These are phyloP conservation scores for Enteromius anoplus DNA, from an alignment of 2,797 vertebrate genomes.

Conservation along the genomic window DNA sequence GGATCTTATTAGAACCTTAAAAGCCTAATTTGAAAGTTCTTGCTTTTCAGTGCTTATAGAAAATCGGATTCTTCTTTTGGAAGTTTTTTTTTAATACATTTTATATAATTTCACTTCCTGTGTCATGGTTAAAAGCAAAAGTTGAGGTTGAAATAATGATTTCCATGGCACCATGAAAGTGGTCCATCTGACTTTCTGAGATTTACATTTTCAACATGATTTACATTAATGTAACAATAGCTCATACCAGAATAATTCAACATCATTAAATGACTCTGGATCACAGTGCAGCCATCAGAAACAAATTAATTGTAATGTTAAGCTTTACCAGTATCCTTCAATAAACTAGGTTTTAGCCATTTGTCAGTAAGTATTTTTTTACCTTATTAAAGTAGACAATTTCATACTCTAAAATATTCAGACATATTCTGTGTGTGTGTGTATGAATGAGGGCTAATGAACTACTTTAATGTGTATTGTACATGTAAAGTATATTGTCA, in stretches of 20 bases:
- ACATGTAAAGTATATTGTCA: neutral
- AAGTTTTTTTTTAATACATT: neutral
- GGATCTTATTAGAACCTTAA: neutral
- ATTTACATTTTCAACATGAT: neutral
- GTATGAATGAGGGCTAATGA: too few species aligned
- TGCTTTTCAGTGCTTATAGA: neutral
- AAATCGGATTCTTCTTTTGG: neutral
- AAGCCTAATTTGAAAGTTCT: neutral
- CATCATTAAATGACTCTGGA: too few species aligned
- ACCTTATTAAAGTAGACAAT: too few species aligned
- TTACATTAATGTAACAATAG: neutral
- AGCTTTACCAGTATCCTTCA: neutral
- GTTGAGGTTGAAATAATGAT: neutral
- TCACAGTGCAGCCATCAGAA: too few species aligned
- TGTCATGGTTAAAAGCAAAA: neutral
- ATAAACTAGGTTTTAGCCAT: neutral
- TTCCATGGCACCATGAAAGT: neutral
- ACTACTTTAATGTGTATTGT: neutral
- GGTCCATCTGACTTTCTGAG: neutral
- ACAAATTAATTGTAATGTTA: neutral
- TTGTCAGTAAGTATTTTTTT: neutral
- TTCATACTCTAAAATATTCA: too few species aligned
- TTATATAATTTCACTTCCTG: neutral
- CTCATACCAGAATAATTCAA: too few species aligned
- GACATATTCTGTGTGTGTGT: too few species aligned